These are phyloP conservation scores for Fundulus diaphanus DNA, from an alignment of 2,797 vertebrate species.

Conservation along the genomic window DNA sequence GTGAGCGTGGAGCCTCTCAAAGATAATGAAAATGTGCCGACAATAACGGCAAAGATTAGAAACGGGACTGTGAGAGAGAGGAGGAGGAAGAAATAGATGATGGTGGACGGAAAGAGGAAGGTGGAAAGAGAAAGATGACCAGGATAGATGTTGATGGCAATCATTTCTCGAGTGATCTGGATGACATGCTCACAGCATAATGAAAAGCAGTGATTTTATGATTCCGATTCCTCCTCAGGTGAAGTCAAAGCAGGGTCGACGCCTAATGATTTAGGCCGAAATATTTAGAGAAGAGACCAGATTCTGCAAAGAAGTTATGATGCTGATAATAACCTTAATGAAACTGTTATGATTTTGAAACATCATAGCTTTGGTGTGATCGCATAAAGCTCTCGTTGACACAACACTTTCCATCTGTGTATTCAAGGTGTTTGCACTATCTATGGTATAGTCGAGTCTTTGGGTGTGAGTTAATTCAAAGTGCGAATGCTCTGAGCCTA, in stretches of 20 bases:
- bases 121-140: constrained; percentile 42
- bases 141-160: constrained; percentile 39
- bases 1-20: constrained; percentile 59
- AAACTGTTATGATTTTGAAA: constrained; percentile 23
- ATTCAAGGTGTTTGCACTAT: neutral
- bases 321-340: neutral
- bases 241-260: neutral
- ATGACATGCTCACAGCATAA: constrained; percentile 29
- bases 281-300: constrained; percentile 24
- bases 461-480: neutral
- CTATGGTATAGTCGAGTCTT: neutral
- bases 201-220: neutral
- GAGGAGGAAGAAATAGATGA: neutral
- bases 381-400: neutral
- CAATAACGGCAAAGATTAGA: constrained; percentile 61
- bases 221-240: neutral
- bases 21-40: constrained; percentile 74
- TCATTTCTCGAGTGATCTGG: constrained; percentile 34
- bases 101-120: constrained; percentile 2
- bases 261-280: constrained; percentile 18
- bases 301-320: neutral
- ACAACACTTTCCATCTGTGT: neutral
- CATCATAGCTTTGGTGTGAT: neutral
- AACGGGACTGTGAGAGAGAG: constrained; percentile 17
- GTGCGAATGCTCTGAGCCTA: neutral